Evolutionary conservation across 2,797 vertebrate species (phyloP).

Genomic region (Oreochromis mossambicus): DNA sequence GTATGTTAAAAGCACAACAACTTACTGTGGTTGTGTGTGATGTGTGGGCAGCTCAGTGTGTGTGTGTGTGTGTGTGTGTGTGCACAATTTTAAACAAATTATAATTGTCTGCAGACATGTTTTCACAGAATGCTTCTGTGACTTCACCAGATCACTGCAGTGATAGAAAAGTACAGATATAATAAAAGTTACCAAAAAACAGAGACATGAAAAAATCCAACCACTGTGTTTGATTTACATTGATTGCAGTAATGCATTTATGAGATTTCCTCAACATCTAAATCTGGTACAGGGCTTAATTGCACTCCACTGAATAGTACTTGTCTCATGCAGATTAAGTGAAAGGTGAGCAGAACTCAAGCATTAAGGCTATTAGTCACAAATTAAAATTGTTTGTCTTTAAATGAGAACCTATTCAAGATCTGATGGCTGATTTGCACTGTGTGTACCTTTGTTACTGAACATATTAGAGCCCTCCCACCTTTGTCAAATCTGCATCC

Average conservation of each 20-base stretch:
- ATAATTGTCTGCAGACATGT: not conserved
- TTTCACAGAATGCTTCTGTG: not conserved
- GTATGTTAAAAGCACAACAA: slow-evolving; percentile 29
- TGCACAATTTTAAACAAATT: not conserved
- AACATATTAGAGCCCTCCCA: not conserved
- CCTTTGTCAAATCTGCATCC: slow-evolving; percentile 28
- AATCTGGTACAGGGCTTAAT: not conserved
- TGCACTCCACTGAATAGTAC: not conserved
- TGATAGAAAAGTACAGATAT: not conserved
- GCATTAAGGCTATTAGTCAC: not conserved
- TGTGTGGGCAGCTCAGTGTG: not conserved
- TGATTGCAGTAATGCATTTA: not conserved
- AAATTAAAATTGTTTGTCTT: not conserved
- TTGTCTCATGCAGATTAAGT: not conserved
- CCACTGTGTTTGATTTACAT: slow-evolving; percentile 4
- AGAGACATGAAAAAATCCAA: not conserved
- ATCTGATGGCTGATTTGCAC: not conserved
- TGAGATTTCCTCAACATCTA: not conserved
- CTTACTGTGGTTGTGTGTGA: slow-evolving; percentile 48
- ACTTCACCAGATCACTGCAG: not conserved
- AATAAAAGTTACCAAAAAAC: not conserved
- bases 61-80: not conserved
- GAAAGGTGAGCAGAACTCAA: not conserved
- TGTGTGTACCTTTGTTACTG: not conserved
- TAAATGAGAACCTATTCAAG: not conserved